These are phyloP conservation scores for Gavialis gangeticus DNA, from an alignment of 2,113 vertebrate genomes.

Conservation along the genomic window DNA sequence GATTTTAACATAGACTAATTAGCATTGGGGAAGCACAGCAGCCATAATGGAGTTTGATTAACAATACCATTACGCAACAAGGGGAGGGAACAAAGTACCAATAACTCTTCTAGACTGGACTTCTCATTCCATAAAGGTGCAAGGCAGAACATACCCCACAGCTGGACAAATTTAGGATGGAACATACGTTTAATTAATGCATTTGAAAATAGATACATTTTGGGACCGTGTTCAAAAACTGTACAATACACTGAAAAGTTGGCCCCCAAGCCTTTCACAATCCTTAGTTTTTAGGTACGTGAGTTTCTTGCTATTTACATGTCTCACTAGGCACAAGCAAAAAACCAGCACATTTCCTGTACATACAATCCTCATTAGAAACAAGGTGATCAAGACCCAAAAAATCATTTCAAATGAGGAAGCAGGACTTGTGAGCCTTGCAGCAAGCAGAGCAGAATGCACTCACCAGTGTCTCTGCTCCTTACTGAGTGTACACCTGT, in stretches of 20 bases:
- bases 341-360: neutral
- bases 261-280: accelerated
- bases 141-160: neutral
- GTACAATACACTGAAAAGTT: neutral
- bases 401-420: accelerated
- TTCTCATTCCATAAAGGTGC: neutral
- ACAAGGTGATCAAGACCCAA: neutral
- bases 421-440: neutral
- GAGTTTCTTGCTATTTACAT: neutral
- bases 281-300: neutral
- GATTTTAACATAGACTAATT: slow-evolving; percentile 9
- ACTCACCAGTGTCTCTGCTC: neutral
- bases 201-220: neutral
- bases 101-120: neutral
- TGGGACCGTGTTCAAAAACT: neutral
- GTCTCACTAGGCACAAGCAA: neutral
- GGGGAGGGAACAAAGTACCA: neutral
- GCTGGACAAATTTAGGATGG: neutral
- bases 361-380: neutral
- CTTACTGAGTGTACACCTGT: accelerated
- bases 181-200: accelerated
- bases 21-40: neutral
- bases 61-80: slow-evolving; percentile 18
- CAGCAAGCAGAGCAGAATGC: neutral
- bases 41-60: neutral